Percentiles rank a stretch among this genome's conserved stretches.
These are phyloP conservation scores for Phymorhynchus buccinoides DNA, from an alignment of 1,140 invertebrate species.

Conservation along the genomic window DNA sequence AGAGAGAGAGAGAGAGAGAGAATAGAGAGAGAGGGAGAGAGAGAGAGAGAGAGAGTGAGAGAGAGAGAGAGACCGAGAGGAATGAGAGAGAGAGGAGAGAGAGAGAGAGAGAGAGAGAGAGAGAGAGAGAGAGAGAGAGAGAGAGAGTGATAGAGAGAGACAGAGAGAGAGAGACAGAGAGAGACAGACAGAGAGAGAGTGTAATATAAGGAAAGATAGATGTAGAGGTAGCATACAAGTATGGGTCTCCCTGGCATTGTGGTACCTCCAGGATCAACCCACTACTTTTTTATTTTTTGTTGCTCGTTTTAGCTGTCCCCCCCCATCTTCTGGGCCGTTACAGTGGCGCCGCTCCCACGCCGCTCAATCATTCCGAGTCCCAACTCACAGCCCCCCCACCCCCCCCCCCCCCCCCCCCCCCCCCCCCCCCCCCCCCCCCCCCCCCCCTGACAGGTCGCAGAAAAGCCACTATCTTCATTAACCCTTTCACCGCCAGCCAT, in stretches of 20 bases:
- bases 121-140: not conserved
- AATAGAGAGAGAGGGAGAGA: too few species aligned
- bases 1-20: not conserved
- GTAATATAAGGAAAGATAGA: not conserved
- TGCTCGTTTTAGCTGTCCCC: not conserved
- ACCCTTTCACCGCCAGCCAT: too few species aligned
- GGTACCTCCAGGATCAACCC: too few species aligned
- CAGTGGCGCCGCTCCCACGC: too few species aligned
- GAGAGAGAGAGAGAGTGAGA: not conserved
- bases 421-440: not conserved
- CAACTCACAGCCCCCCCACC: too few species aligned
- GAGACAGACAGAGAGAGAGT: conserved; percentile 31
- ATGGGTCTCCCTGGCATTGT: too few species aligned
- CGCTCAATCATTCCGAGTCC: too few species aligned
- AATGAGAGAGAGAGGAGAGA: not conserved
- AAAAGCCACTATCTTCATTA: too few species aligned
- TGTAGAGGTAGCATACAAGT: too few species aligned
- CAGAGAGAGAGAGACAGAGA: conserved; percentile 31
- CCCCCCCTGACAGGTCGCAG: not conserved
- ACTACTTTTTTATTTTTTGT: too few species aligned
- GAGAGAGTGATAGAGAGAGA: not conserved
- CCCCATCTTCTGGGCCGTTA: not conserved
- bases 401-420: too few species aligned
- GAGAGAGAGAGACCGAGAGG: not conserved
- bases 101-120: not conserved